phyloP scores from a whole-genome alignment of 2,888 invertebrate genomes.

The Cybosia mesomella region DNA sequence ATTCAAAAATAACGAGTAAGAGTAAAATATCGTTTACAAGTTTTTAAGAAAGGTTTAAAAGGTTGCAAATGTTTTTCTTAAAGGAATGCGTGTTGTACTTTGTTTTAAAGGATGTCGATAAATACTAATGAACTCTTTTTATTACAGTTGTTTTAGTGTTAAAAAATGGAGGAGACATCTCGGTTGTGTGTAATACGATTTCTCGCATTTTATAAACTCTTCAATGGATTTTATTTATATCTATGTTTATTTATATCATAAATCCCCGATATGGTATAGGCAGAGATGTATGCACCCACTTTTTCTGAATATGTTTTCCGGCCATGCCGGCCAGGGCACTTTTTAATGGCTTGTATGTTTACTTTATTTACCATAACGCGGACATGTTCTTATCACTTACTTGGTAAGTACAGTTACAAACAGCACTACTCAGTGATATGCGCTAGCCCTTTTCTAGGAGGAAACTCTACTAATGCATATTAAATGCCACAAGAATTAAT shows the following conservation, averaged over 20 bases:
- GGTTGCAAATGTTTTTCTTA: conserved; percentile 13
- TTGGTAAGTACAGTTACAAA: no score
- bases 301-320: no score
- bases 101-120: conserved; percentile 19
- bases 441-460: no score
- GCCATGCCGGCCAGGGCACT: no score
- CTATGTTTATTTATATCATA: no score
- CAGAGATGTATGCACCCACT: not conserved
- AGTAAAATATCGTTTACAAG: conserved; percentile 22
- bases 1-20: conserved; percentile 20
- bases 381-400: no score
- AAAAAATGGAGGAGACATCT: not conserved
- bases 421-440: no score
- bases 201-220: not conserved
- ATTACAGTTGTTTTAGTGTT: conserved; percentile 2
- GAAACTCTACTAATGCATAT: no score
- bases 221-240: not conserved
- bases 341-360: no score
- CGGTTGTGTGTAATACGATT: not conserved
- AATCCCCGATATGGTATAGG: not conserved
- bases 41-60: conserved; percentile 19
- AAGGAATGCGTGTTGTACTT: conserved; percentile 20
- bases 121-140: conserved; percentile 9
- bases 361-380: not conserved
- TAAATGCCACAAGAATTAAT: no score